Evolutionary conservation across 2,113 vertebrate genomes (phyloP).

Genomic region (Odontophorus gujanensis): DNA sequence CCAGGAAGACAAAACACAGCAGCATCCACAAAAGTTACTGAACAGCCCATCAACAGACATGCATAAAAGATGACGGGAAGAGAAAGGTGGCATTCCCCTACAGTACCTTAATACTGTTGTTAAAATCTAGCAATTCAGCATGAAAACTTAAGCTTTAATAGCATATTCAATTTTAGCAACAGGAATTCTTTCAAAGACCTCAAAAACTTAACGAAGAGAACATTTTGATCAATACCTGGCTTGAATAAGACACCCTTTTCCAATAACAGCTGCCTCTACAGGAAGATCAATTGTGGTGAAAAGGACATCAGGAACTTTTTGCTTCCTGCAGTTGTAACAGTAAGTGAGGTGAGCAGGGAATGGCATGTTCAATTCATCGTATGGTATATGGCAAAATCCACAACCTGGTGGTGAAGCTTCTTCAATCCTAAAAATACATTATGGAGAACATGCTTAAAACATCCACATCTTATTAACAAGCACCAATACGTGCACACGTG

Average conservation of each 20-base stretch:
- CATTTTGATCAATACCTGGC: slow-evolving; percentile 81
- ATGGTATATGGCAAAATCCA: slow-evolving; percentile 97
- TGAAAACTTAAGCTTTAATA: neutral
- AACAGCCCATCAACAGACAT: neutral
- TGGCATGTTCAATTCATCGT: slow-evolving; percentile 97
- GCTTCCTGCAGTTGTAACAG: slow-evolving; percentile 91
- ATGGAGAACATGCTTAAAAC: slow-evolving; percentile 38
- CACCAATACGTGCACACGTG: neutral
- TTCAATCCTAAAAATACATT: slow-evolving; percentile 84
- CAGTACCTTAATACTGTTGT: neutral
- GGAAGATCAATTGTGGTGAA: slow-evolving; percentile 94
- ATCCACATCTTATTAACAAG: neutral
- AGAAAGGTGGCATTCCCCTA: neutral
- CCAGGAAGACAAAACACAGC: neutral
- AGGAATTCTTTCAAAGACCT: neutral
- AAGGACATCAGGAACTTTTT: slow-evolving; percentile 94
- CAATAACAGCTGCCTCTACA: slow-evolving; percentile 84
- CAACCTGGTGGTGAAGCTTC: slow-evolving; percentile 87
- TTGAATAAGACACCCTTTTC: slow-evolving; percentile 94
- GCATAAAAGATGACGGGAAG: accelerated
- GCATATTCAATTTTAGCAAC: neutral
- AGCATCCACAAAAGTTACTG: neutral
- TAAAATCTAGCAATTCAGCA: neutral
- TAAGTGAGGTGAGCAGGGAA: slow-evolving; percentile 96
- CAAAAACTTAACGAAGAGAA: neutral